Evolutionary conservation across 2,113 vertebrate genomes (phyloP).

Genomic region (Hippoglossus stenolepis): DNA sequence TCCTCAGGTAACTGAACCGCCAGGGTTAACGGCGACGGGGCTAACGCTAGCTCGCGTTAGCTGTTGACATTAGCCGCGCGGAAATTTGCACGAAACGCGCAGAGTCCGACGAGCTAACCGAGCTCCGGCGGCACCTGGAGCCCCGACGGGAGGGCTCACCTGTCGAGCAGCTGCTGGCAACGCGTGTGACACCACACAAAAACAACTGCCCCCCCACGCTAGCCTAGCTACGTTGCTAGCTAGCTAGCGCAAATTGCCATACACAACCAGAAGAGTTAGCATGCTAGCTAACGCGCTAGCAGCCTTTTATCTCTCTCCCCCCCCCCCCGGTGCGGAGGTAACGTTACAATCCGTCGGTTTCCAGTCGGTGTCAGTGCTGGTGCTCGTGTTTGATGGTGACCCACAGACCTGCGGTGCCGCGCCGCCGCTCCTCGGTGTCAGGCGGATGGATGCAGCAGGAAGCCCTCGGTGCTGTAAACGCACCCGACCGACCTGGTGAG

Average conservation of each 20-base stretch:
- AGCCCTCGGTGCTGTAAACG: constrained; percentile 57
- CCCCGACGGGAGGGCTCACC: neutral
- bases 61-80: constrained; percentile 66
- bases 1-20: constrained; percentile 3
- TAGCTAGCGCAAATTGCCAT: constrained; percentile 36
- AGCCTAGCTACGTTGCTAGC: constrained; percentile 46
- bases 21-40: constrained; percentile 17
- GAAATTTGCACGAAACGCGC: constrained; percentile 25
- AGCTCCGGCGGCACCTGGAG: rapidly evolving
- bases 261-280: constrained; percentile 64
- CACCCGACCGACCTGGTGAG: constrained; percentile 59
- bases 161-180: constrained; percentile 16
- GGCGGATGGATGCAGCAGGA: constrained; percentile 70
- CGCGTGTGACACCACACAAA: neutral
- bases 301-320: constrained; percentile 17
- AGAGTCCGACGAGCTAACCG: neutral
- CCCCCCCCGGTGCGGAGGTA: neutral
- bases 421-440: constrained; percentile 25
- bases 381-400: neutral
- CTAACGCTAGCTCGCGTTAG: constrained; percentile 61
- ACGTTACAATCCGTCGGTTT: neutral
- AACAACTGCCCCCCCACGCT: constrained; percentile 46
- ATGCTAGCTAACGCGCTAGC: constrained; percentile 52
- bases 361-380: neutral
- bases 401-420: constrained; percentile 56